Percentiles rank a stretch among this genome's conserved stretches.
Evolutionary conservation across 2,113 vertebrate species (phyloP).

Genomic region (Carassius gibelio): DNA sequence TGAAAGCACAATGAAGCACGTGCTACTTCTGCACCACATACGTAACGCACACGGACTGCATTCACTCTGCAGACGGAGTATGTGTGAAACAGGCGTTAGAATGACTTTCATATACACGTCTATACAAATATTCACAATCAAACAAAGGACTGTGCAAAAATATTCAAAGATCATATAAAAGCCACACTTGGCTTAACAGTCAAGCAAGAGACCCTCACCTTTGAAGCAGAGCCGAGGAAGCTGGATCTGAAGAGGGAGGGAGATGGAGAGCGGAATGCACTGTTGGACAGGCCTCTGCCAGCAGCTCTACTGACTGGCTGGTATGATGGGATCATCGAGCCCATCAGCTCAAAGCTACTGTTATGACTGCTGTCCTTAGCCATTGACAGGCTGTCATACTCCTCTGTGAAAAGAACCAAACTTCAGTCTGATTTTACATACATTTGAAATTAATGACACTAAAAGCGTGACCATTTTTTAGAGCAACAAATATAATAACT

Average conservation of each 20-base stretch:
- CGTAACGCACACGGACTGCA: too few relatives aligned
- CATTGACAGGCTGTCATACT: constrained; percentile 85
- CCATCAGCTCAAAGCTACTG: constrained; percentile 94
- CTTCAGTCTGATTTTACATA: background rate
- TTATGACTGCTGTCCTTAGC: constrained; percentile 93
- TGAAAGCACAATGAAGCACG: too few relatives aligned
- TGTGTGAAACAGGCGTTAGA: too few relatives aligned
- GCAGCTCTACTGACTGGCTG: constrained; percentile 85
- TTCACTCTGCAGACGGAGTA: too few relatives aligned
- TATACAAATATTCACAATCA: too few relatives aligned
- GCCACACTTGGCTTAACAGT: too few relatives aligned
- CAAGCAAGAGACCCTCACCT: constrained; percentile 73
- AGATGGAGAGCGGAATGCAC: constrained; percentile 88
- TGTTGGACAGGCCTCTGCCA: constrained; percentile 70
- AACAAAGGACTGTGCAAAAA: too few relatives aligned
- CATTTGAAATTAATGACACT: background rate
- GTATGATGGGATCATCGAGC: constrained; percentile 94
- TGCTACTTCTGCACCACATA: too few relatives aligned
- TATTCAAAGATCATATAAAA: too few relatives aligned
- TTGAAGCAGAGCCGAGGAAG: constrained; percentile 91
- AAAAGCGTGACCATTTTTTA: background rate
- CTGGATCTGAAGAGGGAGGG: constrained; percentile 88
- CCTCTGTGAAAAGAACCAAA: constrained; percentile 74
- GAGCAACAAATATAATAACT: background rate
- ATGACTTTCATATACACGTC: too few relatives aligned